phyloP scores from a whole-genome alignment of 2,113 vertebrate genomes.

The Ailuropoda melanoleuca region DNA sequence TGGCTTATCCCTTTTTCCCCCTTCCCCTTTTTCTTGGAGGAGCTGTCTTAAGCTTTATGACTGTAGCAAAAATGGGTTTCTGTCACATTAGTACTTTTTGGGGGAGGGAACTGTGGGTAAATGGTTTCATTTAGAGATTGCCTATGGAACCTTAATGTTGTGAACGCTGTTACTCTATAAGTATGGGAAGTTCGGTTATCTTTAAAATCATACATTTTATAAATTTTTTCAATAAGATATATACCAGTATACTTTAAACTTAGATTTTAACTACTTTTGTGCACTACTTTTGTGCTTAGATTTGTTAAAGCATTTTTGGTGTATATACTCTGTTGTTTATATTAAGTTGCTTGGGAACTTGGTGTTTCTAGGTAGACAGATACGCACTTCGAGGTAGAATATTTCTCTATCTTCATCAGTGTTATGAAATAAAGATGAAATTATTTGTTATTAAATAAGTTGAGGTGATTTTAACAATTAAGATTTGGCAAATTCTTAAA shows the following conservation, averaged over 20 bases:
- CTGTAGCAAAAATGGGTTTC: not conserved
- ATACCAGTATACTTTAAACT: conserved; percentile 18
- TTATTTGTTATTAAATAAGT: not conserved
- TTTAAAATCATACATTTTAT: not conserved
- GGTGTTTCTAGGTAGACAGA: not conserved
- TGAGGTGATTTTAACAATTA: conserved; percentile 10
- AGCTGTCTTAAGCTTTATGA: not conserved
- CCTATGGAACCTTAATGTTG: conserved; percentile 9
- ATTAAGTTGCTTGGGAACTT: conserved; percentile 41
- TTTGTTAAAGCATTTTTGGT: not conserved
- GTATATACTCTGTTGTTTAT: not conserved
- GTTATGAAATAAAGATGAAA: conserved; percentile 35
- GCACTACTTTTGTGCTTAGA: not conserved
- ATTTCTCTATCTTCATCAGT: not conserved
- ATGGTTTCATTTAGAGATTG: conserved; percentile 45
- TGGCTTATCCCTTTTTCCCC: not conserved
- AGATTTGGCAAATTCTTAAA: conserved; percentile 37
- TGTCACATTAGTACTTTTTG: not conserved
- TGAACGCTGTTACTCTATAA: not conserved
- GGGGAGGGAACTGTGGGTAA: not conserved
- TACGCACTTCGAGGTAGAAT: conserved; percentile 4
- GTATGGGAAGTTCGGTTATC: not conserved
- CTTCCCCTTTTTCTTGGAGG: not conserved
- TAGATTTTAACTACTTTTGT: conserved; percentile 27
- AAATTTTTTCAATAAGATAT: conserved; percentile 1